Percentiles rank a stretch among this genome's conserved stretches.
Conservation (phyloP, 2,797 vertebrate species). For the Eulemur coronatus region DNA sequence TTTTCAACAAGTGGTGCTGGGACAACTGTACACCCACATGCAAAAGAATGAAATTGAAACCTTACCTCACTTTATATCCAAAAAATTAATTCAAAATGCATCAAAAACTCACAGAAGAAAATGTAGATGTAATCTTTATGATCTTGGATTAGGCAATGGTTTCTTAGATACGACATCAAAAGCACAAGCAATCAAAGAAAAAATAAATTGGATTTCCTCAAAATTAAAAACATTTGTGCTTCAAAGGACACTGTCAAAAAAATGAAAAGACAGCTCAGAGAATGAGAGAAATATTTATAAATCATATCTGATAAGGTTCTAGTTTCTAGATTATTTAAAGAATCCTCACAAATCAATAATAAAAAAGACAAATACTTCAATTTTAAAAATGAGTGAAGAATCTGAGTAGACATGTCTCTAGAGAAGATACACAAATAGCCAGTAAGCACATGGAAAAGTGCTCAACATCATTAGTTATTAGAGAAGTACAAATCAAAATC, state of each 20-base stretch:
- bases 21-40: background rate
- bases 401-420: background rate
- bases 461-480: background rate
- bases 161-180: background rate
- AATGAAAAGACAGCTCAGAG: background rate
- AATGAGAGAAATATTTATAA: constrained; percentile 7
- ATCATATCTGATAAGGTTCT: constrained; percentile 2
- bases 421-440: background rate
- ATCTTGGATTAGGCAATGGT: background rate
- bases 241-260: constrained; percentile 4
- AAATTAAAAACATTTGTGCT: background rate
- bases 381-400: background rate
- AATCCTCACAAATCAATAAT: background rate
- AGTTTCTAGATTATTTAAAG: constrained; percentile 19
- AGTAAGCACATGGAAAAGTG: background rate
- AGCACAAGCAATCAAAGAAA: background rate
- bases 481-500: background rate
- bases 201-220: background rate
- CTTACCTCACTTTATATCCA: too few relatives aligned
- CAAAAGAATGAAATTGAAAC: background rate
- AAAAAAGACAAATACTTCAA: background rate
- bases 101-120: background rate
- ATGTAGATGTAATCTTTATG: background rate
- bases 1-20: background rate
- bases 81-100: background rate